Base-by-base conservation (phyloP, 2,888 invertebrate genomes). In the Sisyra terminalis region DNA sequence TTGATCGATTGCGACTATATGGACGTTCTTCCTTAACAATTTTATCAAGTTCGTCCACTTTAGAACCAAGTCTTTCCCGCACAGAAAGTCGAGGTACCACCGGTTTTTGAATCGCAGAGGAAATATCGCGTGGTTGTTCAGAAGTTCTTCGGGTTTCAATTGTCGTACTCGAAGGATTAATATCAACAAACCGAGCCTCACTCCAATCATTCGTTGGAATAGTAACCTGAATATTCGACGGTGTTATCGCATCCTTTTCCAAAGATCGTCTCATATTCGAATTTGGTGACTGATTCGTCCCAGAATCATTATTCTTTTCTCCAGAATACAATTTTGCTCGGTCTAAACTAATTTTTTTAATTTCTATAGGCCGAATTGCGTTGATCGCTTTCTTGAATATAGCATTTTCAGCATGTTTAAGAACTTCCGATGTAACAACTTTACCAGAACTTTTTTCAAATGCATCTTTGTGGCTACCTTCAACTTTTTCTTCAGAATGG, bases 381-480 rank as follows among this genome's bases (percentile, higher is more conserved):
- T 80, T 85, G 35, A 85, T 82, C 1, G 85, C 85, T 60, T 90
- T 87, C 34, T 89, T 84, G 58, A 90, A 86, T 51, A 92, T 83
- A 0, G 85, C 89, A 58, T 90, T 89, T 64, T 92, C 90, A 2
- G 92, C 90, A 49, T 88, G 71, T 56, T 90, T 89, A 40, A 92
- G 66, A 3, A 92, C 87, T 60, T 89, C 89, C 14, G 81, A 83
- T 1, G 89, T 88, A 1, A 78, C 66, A 32, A 80, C 77, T 63
- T 84, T 84, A 43, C 70, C 30, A 11, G 30, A 71, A 6, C 67
- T 64, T 50, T 72, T 72, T 50, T 70, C 71, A 10, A 48, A 46
- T 48, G 57, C 67, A 59, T 49, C 42, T 50, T 48, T 34, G 51
- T 52, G 36, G 55, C 54, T 30, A 40, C 50, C 35, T 49, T 55